Evolutionary conservation across 2,888 invertebrate species (phyloP).

Genomic region (Drosophila nigritarsus): DNA sequence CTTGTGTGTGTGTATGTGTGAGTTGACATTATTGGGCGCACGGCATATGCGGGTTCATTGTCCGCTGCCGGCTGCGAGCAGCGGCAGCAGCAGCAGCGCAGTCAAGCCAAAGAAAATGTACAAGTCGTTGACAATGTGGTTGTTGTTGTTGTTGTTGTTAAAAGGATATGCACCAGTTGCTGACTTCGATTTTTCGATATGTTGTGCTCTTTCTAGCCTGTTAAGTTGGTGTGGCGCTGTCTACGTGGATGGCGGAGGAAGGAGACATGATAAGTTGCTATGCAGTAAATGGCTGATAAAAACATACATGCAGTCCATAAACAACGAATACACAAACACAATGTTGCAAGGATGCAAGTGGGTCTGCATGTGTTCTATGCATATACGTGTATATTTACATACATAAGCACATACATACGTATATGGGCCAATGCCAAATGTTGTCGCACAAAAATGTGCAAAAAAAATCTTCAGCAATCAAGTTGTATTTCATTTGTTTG

Average conservation of each 20-base stretch:
- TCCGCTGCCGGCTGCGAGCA: constrained; percentile 28
- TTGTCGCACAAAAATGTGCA: constrained; percentile 13
- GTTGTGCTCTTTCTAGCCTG: constrained; percentile 14
- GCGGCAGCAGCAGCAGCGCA: constrained; percentile 33
- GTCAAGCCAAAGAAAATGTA: constrained; percentile 13
- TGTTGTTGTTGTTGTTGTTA: constrained; percentile 7
- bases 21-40: constrained; percentile 9
- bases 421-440: constrained; percentile 2
- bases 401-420: constrained; percentile 1
- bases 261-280: neutral
- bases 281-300: neutral
- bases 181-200: constrained; percentile 45
- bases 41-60: constrained; percentile 61
- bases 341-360: neutral
- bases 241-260: neutral
- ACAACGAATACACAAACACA: neutral
- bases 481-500: constrained; percentile 1
- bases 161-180: constrained; percentile 56
- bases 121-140: constrained; percentile 8
- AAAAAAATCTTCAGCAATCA: constrained; percentile 52
- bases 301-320: neutral
- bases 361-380: neutral
- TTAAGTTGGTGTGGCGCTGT: neutral
- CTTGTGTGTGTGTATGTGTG: constrained; percentile 2
- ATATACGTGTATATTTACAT: neutral